Percentiles rank a stretch among this genome's conserved stretches.
phyloP scores from a whole-genome alignment of 2,113 vertebrate species.

The Notarius quadriscutis region DNA sequence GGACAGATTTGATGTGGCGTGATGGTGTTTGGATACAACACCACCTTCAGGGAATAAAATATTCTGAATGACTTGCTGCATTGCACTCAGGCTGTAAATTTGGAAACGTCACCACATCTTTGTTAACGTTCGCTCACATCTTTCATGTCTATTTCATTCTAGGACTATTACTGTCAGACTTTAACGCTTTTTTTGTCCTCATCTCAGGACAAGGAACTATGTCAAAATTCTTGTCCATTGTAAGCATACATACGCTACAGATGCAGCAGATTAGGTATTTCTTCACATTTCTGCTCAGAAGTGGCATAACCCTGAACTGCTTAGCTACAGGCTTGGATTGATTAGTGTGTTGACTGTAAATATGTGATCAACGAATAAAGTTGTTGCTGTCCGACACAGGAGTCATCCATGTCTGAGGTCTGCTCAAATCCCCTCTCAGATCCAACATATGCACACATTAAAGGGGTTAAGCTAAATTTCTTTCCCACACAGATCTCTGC shows the following conservation, averaged over 20 bases:
- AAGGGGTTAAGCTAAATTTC: not conserved
- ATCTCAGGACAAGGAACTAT: not conserved
- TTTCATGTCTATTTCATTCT: not conserved
- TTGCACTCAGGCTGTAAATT: not conserved
- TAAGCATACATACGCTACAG: not conserved
- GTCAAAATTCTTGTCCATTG: not conserved
- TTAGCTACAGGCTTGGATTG: not conserved
- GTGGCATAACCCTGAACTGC: not conserved
- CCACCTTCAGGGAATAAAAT: not conserved
- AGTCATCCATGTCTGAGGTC: not conserved
- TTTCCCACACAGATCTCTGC: not conserved
- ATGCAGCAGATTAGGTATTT: not conserved
- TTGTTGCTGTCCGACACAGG: not conserved
- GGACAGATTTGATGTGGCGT: not conserved
- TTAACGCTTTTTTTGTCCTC: not conserved
- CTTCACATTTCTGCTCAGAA: not conserved
- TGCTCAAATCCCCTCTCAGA: conserved; percentile 30
- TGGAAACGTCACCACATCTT: not conserved
- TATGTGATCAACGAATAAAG: not conserved
- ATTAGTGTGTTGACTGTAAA: not conserved
- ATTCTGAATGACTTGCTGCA: not conserved
- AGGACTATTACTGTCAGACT: not conserved
- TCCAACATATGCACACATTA: not conserved
- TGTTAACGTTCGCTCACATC: not conserved
- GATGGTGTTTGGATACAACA: not conserved